phyloP scores from a whole-genome alignment of 2,113 vertebrate genomes.

The Struthidea cinerea region DNA sequence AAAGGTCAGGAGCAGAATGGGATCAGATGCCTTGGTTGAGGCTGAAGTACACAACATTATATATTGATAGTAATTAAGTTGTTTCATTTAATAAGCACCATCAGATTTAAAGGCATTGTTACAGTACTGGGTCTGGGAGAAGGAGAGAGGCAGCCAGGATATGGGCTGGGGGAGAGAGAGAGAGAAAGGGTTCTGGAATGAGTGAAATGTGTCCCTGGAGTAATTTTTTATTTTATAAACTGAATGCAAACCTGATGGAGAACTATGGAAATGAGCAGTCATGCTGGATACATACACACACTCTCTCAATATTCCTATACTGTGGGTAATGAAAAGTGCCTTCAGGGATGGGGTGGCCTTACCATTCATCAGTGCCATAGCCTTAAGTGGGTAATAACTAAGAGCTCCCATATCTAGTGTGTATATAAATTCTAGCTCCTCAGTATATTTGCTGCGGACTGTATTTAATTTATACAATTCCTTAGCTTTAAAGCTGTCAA shows the following conservation, averaged over 20 bases:
- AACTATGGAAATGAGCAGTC: conserved; percentile 68
- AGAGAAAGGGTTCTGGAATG: conserved; percentile 55
- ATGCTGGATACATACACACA: conserved; percentile 49
- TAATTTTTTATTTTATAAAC: conserved; percentile 69
- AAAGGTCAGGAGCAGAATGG: conserved; percentile 71
- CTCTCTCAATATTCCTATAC: conserved; percentile 54
- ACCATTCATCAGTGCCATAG: conserved; percentile 69
- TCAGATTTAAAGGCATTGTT: conserved; percentile 61
- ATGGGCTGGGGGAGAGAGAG: not conserved
- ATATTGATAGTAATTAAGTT: conserved; percentile 75
- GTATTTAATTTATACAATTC: conserved; percentile 71
- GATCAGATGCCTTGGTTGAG: conserved; percentile 58
- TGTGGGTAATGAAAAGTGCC: conserved; percentile 70
- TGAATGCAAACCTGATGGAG: conserved; percentile 69
- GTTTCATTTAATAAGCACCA: conserved; percentile 71
- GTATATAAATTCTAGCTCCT: conserved; percentile 71
- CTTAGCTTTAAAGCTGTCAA: conserved; percentile 70
- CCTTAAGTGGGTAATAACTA: conserved; percentile 73
- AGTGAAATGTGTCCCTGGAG: conserved; percentile 60
- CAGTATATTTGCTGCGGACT: conserved; percentile 63
- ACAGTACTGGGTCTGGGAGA: not conserved
- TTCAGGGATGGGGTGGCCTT: conserved; percentile 69
- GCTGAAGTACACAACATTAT: conserved; percentile 63
- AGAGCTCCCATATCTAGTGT: conserved; percentile 64
- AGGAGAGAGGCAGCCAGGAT: conserved; percentile 1